Conservation (phyloP, 2,888 invertebrate genomes). For the Drosophila siamana region DNA sequence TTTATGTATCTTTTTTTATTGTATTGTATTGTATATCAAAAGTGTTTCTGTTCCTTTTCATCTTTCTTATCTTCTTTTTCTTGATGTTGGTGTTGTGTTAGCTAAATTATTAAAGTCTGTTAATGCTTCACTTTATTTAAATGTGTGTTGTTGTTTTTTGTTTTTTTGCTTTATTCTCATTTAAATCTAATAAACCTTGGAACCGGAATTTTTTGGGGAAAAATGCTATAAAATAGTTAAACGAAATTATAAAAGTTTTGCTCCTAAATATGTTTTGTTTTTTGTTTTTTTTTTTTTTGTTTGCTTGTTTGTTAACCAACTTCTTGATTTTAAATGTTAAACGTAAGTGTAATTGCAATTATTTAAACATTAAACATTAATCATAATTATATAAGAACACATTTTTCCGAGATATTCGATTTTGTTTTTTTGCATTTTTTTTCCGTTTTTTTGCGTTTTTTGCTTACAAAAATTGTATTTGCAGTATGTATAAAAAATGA, state of each 20-base stretch:
- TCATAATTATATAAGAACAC: conserved; percentile 76
- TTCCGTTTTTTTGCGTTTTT: conserved; percentile 30
- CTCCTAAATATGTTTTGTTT: conserved; percentile 27
- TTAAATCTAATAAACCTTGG: conserved; percentile 72
- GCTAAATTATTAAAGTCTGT: conserved; percentile 64
- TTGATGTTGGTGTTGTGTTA: conserved; percentile 38
- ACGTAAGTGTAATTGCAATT: conserved; percentile 63
- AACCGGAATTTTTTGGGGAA: conserved; percentile 72
- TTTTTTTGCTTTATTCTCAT: conserved; percentile 30
- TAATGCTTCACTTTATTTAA: conserved; percentile 52
- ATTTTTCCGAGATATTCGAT: conserved; percentile 80
- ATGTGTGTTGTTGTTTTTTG: conserved; percentile 20
- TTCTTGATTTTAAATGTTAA: conserved; percentile 52
- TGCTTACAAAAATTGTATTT: conserved; percentile 52
- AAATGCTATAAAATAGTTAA: conserved; percentile 40
- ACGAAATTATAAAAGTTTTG: conserved; percentile 27
- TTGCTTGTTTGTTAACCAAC: conserved; percentile 18
- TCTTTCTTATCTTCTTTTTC: conserved; percentile 19
- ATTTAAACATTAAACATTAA: conserved; percentile 66
- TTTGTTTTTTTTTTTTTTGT: conserved; percentile 14
- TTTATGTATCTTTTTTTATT: conserved; percentile 40
- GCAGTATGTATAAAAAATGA: conserved; percentile 56
- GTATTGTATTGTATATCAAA: conserved; percentile 60
- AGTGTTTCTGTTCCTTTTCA: conserved; percentile 24
- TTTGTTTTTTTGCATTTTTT: conserved; percentile 33